These are phyloP conservation scores for Selene dorsalis DNA, from an alignment of 2,797 vertebrate species.

Conservation along the genomic window DNA sequence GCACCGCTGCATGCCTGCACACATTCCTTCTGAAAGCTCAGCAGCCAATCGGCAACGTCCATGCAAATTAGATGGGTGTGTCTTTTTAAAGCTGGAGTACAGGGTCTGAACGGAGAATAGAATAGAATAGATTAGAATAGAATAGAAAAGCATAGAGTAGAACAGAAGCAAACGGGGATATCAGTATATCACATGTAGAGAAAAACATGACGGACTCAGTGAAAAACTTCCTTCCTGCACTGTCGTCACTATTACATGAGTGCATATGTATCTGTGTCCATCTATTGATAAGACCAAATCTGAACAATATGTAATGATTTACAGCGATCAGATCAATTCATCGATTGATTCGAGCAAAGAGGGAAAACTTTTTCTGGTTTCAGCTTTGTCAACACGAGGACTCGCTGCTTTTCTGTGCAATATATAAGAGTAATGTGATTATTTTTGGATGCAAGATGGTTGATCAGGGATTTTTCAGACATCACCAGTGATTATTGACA, in stretches of 20 bases:
- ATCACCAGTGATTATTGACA: neutral
- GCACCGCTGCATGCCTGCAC: constrained; percentile 71
- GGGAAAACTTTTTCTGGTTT: too few species aligned
- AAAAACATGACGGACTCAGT: neutral
- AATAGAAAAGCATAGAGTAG: neutral
- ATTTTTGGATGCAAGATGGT: neutral
- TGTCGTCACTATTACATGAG: constrained; percentile 4
- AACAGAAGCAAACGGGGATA: neutral
- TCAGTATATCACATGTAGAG: neutral
- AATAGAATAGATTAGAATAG: constrained; percentile 48
- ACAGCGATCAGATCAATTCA: neutral
- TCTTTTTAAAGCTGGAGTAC: constrained; percentile 81
- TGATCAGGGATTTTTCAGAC: neutral
- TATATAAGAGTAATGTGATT: neutral
- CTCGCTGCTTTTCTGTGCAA: neutral
- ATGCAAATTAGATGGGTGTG: constrained; percentile 75
- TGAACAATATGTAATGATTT: neutral
- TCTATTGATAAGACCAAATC: neutral
- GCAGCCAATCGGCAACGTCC: constrained; percentile 60
- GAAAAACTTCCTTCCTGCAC: neutral
- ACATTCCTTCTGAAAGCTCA: constrained; percentile 68
- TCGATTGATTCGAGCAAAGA: neutral
- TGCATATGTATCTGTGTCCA: neutral
- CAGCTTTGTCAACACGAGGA: neutral
- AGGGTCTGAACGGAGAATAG: constrained; percentile 84